A percentile compares a stretch with the other conserved stretches of the same genome.
phyloP scores from a whole-genome alignment of 1,140 invertebrate genomes.

The Thaumetopoea pityocampa region DNA sequence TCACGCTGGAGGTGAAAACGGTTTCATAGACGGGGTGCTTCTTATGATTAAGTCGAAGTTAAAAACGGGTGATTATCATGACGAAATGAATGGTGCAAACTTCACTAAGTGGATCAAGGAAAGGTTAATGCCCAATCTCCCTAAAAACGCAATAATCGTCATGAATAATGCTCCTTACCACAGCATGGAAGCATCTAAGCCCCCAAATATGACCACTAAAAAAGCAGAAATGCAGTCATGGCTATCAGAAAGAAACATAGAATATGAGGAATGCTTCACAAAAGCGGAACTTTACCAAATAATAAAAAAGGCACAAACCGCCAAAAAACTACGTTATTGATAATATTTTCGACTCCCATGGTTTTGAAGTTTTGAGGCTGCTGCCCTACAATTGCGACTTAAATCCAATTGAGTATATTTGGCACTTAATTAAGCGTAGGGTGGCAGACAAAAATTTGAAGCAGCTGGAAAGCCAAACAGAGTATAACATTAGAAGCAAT shows the following conservation, averaged over 20 bases:
- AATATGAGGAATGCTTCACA: neutral
- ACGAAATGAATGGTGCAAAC: slow-evolving; percentile 20
- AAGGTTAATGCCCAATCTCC: neutral
- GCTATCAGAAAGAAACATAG: neutral
- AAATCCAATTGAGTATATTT: slow-evolving; percentile 4
- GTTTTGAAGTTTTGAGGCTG: slow-evolving; percentile 1
- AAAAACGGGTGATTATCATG: slow-evolving; percentile 27
- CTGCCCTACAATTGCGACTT: slow-evolving; percentile 1
- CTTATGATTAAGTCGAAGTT: slow-evolving; percentile 23
- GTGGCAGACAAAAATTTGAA: neutral
- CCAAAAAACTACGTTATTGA: too few relatives aligned
- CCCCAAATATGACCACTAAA: neutral
- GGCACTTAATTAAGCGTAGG: slow-evolving; percentile 2
- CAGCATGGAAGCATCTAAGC: neutral
- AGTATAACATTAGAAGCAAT: slow-evolving; percentile 2
- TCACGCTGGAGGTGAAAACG: slow-evolving; percentile 26
- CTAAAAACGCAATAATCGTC: neutral
- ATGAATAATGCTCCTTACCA: slow-evolving; percentile 2
- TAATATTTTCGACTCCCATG: slow-evolving; percentile 1
- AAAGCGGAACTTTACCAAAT: neutral
- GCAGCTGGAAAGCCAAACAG: slow-evolving; percentile 1
- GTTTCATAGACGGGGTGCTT: slow-evolving; percentile 23
- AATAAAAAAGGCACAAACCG: too few relatives aligned
- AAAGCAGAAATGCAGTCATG: neutral
- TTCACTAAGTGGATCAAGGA: slow-evolving; percentile 2